These are phyloP conservation scores for Lepus oiostolus DNA, from an alignment of 2,797 vertebrate species.

Conservation along the genomic window DNA sequence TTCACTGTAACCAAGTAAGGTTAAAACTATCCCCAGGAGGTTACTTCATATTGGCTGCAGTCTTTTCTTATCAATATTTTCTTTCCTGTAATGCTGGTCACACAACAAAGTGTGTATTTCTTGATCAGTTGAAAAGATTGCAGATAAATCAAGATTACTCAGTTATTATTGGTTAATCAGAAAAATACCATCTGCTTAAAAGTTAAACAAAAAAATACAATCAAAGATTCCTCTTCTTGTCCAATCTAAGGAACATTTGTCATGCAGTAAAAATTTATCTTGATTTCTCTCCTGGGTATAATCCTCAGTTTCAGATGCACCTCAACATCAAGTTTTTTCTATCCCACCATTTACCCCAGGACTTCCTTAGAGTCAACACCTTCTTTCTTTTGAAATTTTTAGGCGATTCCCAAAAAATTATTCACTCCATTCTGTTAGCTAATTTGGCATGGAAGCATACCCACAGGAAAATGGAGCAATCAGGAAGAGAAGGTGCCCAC, in stretches of 20 bases:
- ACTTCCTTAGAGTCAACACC: not conserved
- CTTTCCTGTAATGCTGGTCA: not conserved
- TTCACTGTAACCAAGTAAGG: not conserved
- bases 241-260: not conserved
- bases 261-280: not conserved
- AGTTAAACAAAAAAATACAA: constrained; percentile 14
- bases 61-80: constrained; percentile 36
- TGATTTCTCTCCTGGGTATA: not conserved
- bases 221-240: not conserved
- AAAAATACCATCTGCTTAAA: not conserved
- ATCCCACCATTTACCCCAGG: not conserved
- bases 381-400: not conserved
- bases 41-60: not conserved
- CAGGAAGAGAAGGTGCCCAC: not conserved
- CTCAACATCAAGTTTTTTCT: not conserved
- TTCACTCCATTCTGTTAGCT: not conserved
- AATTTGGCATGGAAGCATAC: not conserved
- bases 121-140: not conserved
- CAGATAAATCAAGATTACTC: constrained; percentile 32
- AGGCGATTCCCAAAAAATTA: not conserved
- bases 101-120: not conserved
- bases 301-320: not conserved
- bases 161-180: not conserved
- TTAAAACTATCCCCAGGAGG: not conserved
- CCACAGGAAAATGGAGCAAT: not conserved